Evolutionary conservation across 2,113 vertebrate species (phyloP), one percentile per base, ranked within the genome.

Genomic region (Neofelis nebulosa): DNA sequence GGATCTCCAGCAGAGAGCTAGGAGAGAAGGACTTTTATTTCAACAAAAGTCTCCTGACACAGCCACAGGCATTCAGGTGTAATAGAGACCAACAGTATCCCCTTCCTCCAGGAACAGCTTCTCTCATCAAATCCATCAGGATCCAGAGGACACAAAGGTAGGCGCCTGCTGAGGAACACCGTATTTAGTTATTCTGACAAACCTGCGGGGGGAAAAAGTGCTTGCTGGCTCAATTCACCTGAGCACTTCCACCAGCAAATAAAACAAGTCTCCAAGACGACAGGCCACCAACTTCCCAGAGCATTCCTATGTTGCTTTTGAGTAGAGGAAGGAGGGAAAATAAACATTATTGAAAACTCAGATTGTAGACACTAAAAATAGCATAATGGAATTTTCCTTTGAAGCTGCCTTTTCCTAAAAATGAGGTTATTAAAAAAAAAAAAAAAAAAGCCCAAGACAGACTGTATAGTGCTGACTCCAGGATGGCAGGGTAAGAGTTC

Each of bases 341-440:
- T 41, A 97, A 98, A 98, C 97, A 98, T 85, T 93, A 97, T 93
- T 5, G 1, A 98, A 92, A 97, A 98, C 95, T 98, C 93, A 98
- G 97, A 98, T 98, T 98, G 96, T 97, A 98, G 96, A 95, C 81
- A 95, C 98, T 98, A 98, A 98, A 98, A 98, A 99, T 98, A 98
- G 95, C 96, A 97, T 97, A 98, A 97, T 97, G 98, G 98, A 98
- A 98, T 98, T 98, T 98, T 98, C 97, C 97, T 98, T 95, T 86
- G 95, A 97, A 98, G 66, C 12, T 83, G 90, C 23, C 93, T 91
- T 94, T 98, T 91, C 68, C 86, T 98, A 97, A 98, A 96, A 98
- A 98, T 97, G 71, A 89, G 29, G 92, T 89, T 97, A 96, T 91
- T 41, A 23, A 63, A 86, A 65, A 65, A 25, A 19, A 55, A 55